Base-by-base conservation (phyloP, 2,113 vertebrate species). In the Oreocharis arfaki region DNA sequence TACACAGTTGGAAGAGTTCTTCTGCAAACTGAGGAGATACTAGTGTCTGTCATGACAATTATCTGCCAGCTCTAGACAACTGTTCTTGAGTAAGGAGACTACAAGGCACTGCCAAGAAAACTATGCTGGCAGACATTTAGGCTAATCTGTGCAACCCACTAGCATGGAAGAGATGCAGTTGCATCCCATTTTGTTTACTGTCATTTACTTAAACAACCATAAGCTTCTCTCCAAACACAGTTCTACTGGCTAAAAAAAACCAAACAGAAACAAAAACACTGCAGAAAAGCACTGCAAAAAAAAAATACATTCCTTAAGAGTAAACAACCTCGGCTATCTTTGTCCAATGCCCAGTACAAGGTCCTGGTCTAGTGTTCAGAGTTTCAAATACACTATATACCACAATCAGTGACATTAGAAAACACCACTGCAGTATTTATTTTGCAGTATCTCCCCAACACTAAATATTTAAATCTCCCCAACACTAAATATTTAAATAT, bases 31-130 rank as follows among this genome's bases (percentile, higher is more conserved):
- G 71, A 80, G 50, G 35, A 86, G 79, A 61, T 47, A 71, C 41
- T 64, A 73, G 57, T 89, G 90, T 84, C 84, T 89, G 76, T 63
- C 79, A 41, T 9, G 33, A 87, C 70, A 76, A 60, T 88, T 49
- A 82, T 79, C 81, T 95, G 86, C 71, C 85, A 95, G 67, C 71
- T 90, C 83, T 35, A 93, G 70, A 90, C 75, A 95, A 80, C 71
- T 80, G 71, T n/a, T 92, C 52, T 63, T 42, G 35, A 67, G 18
- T 27, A 59, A 88, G 63, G 8, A 93, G 35, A 65, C 74, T 79
- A 71, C 30, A 55, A 93, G 85, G 67, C 87, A 61, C 35, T 69
- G 83, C 92, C 88, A 94, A 65, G 59, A 77, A 55, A 85, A 77
- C 67, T 39, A 57, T 0, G 0, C 2, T 84, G 71, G 71, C 82